Percentiles rank a stretch among this genome's conserved stretches.
These are phyloP conservation scores for Lepidonotus clava DNA, from an alignment of 2,888 invertebrate genomes.

Conservation along the genomic window DNA sequence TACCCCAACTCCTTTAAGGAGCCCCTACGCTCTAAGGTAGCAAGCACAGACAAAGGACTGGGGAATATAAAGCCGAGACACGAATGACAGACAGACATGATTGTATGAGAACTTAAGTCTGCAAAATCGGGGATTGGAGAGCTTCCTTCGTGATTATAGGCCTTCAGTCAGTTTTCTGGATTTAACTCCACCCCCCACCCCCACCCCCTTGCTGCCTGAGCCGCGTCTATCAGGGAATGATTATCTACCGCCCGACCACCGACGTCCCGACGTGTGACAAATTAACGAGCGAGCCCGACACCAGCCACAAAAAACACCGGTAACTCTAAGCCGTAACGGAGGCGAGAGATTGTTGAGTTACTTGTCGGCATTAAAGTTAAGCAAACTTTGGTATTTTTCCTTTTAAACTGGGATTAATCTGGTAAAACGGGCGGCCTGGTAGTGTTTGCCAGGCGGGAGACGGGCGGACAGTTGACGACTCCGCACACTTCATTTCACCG, in stretches of 20 bases:
- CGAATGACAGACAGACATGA: too few relatives aligned
- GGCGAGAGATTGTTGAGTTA: conserved; percentile 47
- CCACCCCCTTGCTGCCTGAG: too few relatives aligned
- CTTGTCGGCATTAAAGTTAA: conserved; percentile 46
- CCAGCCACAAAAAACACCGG: neutral
- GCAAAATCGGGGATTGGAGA: too few relatives aligned
- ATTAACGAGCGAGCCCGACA: neutral
- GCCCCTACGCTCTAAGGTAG: too few relatives aligned
- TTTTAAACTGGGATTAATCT: conserved; percentile 39
- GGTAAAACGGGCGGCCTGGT: neutral
- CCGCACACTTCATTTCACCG: conserved; percentile 48
- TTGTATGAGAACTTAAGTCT: too few relatives aligned
- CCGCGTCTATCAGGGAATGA: neutral
- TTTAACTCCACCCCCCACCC: neutral
- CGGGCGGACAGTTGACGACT: neutral
- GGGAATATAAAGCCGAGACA: too few relatives aligned
- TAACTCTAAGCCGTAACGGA: conserved; percentile 36
- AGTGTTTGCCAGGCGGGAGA: conserved; percentile 23
- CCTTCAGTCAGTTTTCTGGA: neutral
- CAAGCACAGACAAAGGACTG: too few relatives aligned
- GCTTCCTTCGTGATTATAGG: too few relatives aligned
- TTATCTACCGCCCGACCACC: neutral
- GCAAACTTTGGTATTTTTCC: conserved; percentile 46
- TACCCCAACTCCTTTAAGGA: too few relatives aligned
- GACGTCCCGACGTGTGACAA: conserved; percentile 12